Evolutionary conservation across 2,113 vertebrate genomes (phyloP).

Genomic region (Fregetta grallaria): DNA sequence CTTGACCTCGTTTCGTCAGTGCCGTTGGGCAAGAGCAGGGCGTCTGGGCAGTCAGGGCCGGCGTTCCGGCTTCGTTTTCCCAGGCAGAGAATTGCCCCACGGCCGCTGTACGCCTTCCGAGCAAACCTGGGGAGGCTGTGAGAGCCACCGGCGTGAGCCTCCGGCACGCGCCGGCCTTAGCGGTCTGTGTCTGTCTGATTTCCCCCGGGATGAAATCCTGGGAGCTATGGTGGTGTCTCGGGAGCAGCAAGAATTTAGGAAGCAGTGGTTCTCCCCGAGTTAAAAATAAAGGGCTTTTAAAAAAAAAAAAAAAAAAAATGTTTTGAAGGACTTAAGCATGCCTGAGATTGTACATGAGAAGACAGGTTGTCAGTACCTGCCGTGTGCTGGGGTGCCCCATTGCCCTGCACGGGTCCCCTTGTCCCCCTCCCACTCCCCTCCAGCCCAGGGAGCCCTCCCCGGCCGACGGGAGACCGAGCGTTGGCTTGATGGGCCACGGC

Average conservation of each 20-base stretch:
- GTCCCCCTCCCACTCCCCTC: no score
- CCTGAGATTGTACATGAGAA: not conserved
- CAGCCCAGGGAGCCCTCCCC: not conserved
- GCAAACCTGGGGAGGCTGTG: not conserved
- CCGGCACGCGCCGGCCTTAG: rapidly evolving
- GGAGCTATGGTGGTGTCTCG: not conserved
- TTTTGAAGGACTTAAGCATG: rapidly evolving
- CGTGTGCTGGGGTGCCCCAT: not conserved
- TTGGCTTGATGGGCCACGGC: rapidly evolving
- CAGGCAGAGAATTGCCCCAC: not conserved
- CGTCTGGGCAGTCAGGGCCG: not conserved
- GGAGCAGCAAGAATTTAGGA: not conserved
- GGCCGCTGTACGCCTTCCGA: not conserved
- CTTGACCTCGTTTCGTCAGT: not conserved
- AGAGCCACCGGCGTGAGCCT: not conserved
- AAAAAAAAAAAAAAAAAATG: not conserved
- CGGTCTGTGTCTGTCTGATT: not conserved
- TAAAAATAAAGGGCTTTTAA: not conserved
- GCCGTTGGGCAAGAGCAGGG: not conserved
- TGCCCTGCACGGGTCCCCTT: not conserved
- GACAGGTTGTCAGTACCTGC: not conserved
- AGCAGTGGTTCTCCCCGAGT: not conserved
- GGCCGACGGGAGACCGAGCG: rapidly evolving
- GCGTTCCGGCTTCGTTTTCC: not conserved
- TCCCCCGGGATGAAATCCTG: not conserved